A percentile compares a stretch with the other conserved stretches of the same genome.
Conservation (phyloP, 2,888 invertebrate species). For the Agrotis puta region DNA sequence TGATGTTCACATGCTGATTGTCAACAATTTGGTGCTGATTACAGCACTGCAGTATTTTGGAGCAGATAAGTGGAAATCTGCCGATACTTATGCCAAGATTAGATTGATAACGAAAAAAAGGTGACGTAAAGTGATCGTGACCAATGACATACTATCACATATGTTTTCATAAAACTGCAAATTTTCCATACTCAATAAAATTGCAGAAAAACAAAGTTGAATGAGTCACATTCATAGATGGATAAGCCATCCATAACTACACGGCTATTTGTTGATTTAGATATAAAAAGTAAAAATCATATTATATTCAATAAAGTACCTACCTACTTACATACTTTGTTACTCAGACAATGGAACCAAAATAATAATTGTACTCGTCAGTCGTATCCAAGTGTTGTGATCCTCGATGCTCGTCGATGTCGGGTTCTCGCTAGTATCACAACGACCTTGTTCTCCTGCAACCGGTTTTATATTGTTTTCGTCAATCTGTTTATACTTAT, state of each 20-base stretch:
- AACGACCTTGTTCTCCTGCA: slow-evolving; percentile 35
- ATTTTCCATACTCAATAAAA: slow-evolving; percentile 35
- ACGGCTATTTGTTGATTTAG: neutral
- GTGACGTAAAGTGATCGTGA: slow-evolving; percentile 36
- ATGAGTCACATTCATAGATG: neutral
- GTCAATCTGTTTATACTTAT: slow-evolving; percentile 12
- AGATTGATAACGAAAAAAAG: slow-evolving; percentile 14
- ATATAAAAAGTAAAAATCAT: too few relatives aligned
- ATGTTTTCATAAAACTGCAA: slow-evolving; percentile 37
- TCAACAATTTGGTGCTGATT: slow-evolving; percentile 22
- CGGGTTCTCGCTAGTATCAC: neutral
- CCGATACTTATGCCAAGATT: slow-evolving; percentile 25
- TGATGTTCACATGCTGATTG: slow-evolving; percentile 37
- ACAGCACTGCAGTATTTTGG: slow-evolving; percentile 32
- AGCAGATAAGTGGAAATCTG: slow-evolving; percentile 26
- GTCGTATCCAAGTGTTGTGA: slow-evolving; percentile 6
- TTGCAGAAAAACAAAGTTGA: slow-evolving; percentile 1
- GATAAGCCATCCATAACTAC: neutral
- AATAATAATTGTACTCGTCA: neutral
- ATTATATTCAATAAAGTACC: too few relatives aligned
- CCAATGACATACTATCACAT: slow-evolving; percentile 19
- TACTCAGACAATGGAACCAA: neutral
- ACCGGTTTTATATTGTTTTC: slow-evolving; percentile 57
- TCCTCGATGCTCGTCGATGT: neutral
- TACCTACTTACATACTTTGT: too few relatives aligned